Percentiles rank a stretch among this genome's conserved stretches.
Evolutionary conservation across 2,888 invertebrate genomes (phyloP).

Genomic region (Macaria liturata): DNA sequence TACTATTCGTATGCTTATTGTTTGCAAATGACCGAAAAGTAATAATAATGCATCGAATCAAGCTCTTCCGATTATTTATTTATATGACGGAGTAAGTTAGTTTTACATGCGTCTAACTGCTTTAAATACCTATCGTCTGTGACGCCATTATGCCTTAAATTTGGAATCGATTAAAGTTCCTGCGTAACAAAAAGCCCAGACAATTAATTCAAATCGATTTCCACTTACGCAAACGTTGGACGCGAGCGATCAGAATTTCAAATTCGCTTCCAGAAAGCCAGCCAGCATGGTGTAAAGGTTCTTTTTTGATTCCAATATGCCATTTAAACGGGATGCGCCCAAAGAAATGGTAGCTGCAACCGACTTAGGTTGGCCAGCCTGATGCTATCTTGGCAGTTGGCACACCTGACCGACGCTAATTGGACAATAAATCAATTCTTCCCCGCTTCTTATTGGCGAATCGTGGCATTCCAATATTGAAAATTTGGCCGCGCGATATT

Average conservation of each 20-base stretch:
- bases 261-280: constrained; percentile 72
- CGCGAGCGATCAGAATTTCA: constrained; percentile 79
- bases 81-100: too few relatives aligned
- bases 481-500: constrained; percentile 83
- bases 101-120: too few relatives aligned
- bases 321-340: constrained; percentile 77
- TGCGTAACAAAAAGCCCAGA: constrained; percentile 54
- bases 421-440: constrained; percentile 84
- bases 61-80: too few relatives aligned
- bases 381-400: constrained; percentile 84
- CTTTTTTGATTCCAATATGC: constrained; percentile 81
- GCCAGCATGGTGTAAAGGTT: constrained; percentile 77
- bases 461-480: constrained; percentile 83
- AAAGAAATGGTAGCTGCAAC: constrained; percentile 77
- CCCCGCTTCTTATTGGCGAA: constrained; percentile 82
- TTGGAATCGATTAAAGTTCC: constrained; percentile 73
- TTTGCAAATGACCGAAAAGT: too few relatives aligned
- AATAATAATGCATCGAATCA: too few relatives aligned
- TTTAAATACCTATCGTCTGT: too few relatives aligned
- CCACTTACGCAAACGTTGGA: constrained; percentile 70
- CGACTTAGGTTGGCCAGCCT: constrained; percentile 79
- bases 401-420: constrained; percentile 84
- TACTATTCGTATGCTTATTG: too few relatives aligned
- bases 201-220: constrained; percentile 81
- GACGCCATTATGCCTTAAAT: constrained; percentile 41